Conservation (phyloP, 2,797 vertebrate genomes). For the Takifugu ocellatus region DNA sequence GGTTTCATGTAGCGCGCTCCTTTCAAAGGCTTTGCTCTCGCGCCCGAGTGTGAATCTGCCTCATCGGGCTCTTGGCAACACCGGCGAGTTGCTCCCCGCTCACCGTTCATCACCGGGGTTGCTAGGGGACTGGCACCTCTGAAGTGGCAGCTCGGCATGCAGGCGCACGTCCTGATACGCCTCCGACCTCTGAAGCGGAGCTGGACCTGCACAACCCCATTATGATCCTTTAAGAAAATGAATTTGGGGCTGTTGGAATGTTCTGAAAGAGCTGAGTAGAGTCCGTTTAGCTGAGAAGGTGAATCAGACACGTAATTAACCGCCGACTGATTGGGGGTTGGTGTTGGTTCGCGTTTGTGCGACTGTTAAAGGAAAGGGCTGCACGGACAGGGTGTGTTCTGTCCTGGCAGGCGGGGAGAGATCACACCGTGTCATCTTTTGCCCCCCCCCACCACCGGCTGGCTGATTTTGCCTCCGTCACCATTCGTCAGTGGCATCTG, state of each 20-base stretch:
- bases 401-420: slow-evolving; percentile 33
- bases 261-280: no score
- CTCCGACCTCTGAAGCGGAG: neutral
- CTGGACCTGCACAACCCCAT: no score
- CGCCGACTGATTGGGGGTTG: no score
- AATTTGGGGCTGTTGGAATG: no score
- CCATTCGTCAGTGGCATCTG: no score
- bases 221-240: no score
- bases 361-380: slow-evolving; percentile 5
- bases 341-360: neutral
- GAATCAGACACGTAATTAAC: neutral
- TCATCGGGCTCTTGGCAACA: slow-evolving; percentile 48
- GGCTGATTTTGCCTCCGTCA: no score
- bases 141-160: slow-evolving; percentile 37
- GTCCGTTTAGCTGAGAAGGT: neutral
- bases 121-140: slow-evolving; percentile 54
- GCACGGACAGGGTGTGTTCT: slow-evolving; percentile 25
- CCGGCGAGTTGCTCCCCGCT: slow-evolving; percentile 35
- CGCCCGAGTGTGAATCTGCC: slow-evolving; percentile 27
- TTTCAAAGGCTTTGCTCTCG: neutral
- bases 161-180: slow-evolving; percentile 28
- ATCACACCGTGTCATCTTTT: slow-evolving; percentile 8
- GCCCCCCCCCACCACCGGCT: neutral
- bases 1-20: no score
- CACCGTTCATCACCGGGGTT: slow-evolving; percentile 45